These are phyloP conservation scores for Cosmia pyralina DNA, from an alignment of 2,888 invertebrate species.

Conservation along the genomic window DNA sequence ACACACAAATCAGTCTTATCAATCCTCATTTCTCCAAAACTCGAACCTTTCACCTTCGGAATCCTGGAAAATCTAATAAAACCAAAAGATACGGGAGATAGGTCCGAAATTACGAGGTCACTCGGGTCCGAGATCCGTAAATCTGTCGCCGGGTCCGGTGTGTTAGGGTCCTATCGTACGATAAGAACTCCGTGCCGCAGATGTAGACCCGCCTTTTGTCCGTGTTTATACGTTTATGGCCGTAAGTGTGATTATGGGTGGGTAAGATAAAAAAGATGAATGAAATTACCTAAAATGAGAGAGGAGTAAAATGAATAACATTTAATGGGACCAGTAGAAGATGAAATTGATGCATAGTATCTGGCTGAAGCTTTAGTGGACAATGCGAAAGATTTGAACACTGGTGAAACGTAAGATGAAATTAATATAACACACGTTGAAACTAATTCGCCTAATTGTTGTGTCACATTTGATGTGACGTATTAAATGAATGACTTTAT, in stretches of 20 bases:
- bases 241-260: slow-evolving; percentile 28
- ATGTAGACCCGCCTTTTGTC: slow-evolving; percentile 57
- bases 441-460: no score
- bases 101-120: slow-evolving; percentile 68
- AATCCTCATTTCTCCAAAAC: slow-evolving; percentile 61
- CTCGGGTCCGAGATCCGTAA: slow-evolving; percentile 67
- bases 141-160: slow-evolving; percentile 66
- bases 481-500: background rate
- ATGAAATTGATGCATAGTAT: background rate
- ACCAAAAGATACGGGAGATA: slow-evolving; percentile 66
- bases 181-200: slow-evolving; percentile 59
- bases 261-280: slow-evolving; percentile 37
- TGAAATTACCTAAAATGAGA: slow-evolving; percentile 4
- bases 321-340: background rate
- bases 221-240: slow-evolving; percentile 53
- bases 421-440: no score
- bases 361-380: background rate
- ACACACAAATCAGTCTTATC: slow-evolving; percentile 65
- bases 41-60: slow-evolving; percentile 65
- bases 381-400: background rate
- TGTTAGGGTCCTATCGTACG: slow-evolving; percentile 58
- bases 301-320: background rate
- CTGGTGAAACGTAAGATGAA: no score
- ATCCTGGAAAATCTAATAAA: slow-evolving; percentile 67
- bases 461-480: no score